These are phyloP conservation scores for Cheilosia scutellata DNA, from an alignment of 2,888 invertebrate species.

Conservation along the genomic window DNA sequence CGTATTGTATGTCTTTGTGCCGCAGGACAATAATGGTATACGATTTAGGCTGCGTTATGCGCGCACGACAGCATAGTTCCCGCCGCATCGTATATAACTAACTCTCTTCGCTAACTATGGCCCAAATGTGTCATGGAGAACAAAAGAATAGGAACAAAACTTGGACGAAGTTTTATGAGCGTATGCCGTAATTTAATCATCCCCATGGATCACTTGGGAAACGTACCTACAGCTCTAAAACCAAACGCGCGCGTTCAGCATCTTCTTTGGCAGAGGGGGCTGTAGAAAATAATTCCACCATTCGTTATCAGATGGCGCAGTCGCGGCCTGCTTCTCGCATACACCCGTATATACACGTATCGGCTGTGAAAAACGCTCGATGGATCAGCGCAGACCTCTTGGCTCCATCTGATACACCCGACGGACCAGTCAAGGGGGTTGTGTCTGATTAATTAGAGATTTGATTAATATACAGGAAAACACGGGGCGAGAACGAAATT, in stretches of 20 bases:
- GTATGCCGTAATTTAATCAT: constrained; percentile 69
- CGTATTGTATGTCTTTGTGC: constrained; percentile 57
- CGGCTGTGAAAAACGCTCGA: constrained; percentile 9
- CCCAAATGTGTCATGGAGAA: constrained; percentile 68
- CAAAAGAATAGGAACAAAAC: constrained; percentile 5
- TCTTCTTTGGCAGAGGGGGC: constrained; percentile 37
- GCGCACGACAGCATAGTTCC: constrained; percentile 48
- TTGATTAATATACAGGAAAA: constrained; percentile 74
- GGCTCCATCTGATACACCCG: constrained; percentile 73
- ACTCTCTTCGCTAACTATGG: constrained; percentile 22
- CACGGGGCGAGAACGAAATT: constrained; percentile 59
- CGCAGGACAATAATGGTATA: constrained; percentile 36
- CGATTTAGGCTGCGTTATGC: constrained; percentile 38
- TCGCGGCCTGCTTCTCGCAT: constrained; percentile 34
- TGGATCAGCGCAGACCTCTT: constrained; percentile 71
- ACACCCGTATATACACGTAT: constrained; percentile 20
- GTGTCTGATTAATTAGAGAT: constrained; percentile 76
- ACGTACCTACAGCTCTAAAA: constrained; percentile 1
- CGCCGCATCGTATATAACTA: constrained; percentile 6
- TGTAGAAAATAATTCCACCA: constrained; percentile 68
- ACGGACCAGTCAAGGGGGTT: constrained; percentile 61
- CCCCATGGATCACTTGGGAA: constrained; percentile 51
- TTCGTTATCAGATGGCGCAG: constrained; percentile 68
- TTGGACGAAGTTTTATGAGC: constrained; percentile 46
- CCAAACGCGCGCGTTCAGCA: constrained; percentile 33